Percentiles rank a stretch among this genome's conserved stretches.
Conservation (phyloP, 2,113 vertebrate genomes). For the Siniperca chuatsi region DNA sequence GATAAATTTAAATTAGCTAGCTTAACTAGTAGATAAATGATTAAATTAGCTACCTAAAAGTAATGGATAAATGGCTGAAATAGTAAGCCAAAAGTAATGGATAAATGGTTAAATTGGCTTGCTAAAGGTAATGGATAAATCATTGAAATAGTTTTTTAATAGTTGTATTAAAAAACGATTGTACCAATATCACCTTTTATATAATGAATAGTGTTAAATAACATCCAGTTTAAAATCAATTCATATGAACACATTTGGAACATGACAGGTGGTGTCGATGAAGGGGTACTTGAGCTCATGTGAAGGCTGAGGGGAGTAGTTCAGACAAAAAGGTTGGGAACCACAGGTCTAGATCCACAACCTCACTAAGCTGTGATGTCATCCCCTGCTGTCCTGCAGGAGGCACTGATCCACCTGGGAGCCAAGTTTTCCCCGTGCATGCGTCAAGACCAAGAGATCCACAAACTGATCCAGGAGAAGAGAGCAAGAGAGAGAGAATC, state of each 20-base stretch:
- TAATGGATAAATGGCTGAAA: neutral
- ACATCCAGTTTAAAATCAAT: neutral
- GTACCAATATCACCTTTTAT: too few relatives aligned
- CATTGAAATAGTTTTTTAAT: too few relatives aligned
- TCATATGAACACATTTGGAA: too few relatives aligned
- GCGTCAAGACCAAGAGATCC: conserved; percentile 94
- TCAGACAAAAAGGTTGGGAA: neutral
- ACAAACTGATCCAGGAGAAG: conserved; percentile 89
- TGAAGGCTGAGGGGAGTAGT: neutral
- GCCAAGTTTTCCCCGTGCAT: conserved; percentile 99
- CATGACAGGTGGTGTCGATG: neutral
- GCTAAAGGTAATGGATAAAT: too few relatives aligned
- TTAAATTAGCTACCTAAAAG: too few relatives aligned
- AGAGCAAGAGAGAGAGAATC: conserved; percentile 90
- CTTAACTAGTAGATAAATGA: too few relatives aligned
- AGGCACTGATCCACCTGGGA: conserved; percentile 96
- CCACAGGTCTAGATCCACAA: neutral
- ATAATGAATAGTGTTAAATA: too few relatives aligned
- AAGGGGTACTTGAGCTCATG: neutral
- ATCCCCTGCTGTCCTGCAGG: conserved; percentile 78
- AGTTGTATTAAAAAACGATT: too few relatives aligned
- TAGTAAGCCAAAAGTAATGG: too few relatives aligned
- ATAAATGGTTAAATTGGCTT: neutral
- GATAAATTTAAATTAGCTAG: too few relatives aligned
- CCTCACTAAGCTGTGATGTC: neutral